Percentiles rank a stretch among this genome's conserved stretches.
Evolutionary conservation across 2,113 vertebrate genomes (phyloP).

Genomic region (Micromys minutus): DNA sequence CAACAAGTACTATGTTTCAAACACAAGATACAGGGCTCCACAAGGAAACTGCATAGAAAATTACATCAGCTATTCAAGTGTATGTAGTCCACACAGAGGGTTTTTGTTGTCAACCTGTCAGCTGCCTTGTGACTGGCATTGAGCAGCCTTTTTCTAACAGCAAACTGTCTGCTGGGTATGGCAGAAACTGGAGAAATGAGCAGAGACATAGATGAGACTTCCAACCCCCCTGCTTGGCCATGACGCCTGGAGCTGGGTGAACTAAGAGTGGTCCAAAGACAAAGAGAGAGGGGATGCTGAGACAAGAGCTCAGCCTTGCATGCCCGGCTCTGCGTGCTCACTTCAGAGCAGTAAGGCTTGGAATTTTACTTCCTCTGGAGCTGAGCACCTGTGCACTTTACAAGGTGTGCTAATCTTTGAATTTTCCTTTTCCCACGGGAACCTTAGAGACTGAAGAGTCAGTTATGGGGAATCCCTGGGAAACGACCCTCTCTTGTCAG

Average conservation of each 20-base stretch:
- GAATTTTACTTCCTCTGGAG: slow-evolving; percentile 33
- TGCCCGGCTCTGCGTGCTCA: not conserved
- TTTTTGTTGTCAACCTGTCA: too few species aligned
- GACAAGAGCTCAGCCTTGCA: not conserved
- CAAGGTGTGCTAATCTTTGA: not conserved
- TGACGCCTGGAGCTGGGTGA: not conserved
- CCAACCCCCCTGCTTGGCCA: not conserved
- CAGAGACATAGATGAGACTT: not conserved
- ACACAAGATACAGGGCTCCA: not conserved
- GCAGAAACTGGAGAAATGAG: not conserved
- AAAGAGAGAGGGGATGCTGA: not conserved
- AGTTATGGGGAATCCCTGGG: not conserved
- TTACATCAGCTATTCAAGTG: not conserved
- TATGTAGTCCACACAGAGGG: not conserved
- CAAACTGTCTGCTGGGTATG: not conserved
- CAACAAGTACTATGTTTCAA: not conserved
- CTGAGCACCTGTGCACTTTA: not conserved
- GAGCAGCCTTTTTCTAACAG: not conserved
- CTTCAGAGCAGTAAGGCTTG: not conserved
- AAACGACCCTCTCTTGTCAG: slow-evolving; percentile 26
- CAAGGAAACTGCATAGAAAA: not conserved
- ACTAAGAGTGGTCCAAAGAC: not conserved
- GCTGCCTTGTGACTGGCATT: fast-evolving
- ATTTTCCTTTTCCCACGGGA: slow-evolving; percentile 42
- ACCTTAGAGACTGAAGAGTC: slow-evolving; percentile 19